These are phyloP conservation scores for Cassiopea xamachana DNA, from an alignment of 30 jellyfish, hydroid and myxozoan species.

Conservation along the genomic window DNA sequence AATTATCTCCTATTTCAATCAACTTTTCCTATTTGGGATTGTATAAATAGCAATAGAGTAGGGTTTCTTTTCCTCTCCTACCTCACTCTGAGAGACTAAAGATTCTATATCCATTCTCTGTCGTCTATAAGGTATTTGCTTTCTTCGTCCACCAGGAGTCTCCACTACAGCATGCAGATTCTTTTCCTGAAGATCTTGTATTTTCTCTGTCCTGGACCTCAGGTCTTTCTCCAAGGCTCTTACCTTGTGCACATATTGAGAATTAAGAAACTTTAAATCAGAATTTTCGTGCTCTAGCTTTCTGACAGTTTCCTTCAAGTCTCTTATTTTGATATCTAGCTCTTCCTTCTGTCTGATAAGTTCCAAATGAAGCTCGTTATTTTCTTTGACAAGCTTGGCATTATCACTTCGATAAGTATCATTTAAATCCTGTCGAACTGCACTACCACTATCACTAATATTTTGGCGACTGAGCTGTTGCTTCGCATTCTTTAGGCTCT, in stretches of 20 bases:
- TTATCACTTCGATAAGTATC: constrained; percentile 94
- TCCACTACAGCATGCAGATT: constrained; percentile 95
- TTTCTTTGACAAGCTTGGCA: constrained; percentile 90
- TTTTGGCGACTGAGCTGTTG: constrained; percentile 49
- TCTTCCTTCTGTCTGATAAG: constrained; percentile 86
- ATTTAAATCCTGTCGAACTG: constrained; percentile 51
- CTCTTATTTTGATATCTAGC: constrained; percentile 47
- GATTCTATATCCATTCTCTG: constrained; percentile 95
- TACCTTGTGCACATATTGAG: constrained; percentile 87
- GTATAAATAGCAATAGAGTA: too few species aligned
- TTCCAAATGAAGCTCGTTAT: constrained; percentile 90
- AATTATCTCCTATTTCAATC: too few species aligned
- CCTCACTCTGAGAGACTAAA: constrained; percentile 72
- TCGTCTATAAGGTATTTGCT: constrained; percentile 89
- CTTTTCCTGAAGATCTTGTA: constrained; percentile 79
- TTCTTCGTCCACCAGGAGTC: constrained; percentile 96
- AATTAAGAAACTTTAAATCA: constrained; percentile 85
- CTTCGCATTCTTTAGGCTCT: constrained; percentile 86
- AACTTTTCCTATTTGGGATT: too few species aligned
- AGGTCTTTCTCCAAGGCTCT: constrained; percentile 89
- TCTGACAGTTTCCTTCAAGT: constrained; percentile 64
- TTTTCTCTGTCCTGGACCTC: constrained; percentile 79
- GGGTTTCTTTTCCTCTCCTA: background rate
- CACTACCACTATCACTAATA: constrained; percentile 16
- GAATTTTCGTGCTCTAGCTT: constrained; percentile 89